Evolutionary conservation across 2,113 vertebrate species (phyloP).

Genomic region (Empidonax traillii): DNA sequence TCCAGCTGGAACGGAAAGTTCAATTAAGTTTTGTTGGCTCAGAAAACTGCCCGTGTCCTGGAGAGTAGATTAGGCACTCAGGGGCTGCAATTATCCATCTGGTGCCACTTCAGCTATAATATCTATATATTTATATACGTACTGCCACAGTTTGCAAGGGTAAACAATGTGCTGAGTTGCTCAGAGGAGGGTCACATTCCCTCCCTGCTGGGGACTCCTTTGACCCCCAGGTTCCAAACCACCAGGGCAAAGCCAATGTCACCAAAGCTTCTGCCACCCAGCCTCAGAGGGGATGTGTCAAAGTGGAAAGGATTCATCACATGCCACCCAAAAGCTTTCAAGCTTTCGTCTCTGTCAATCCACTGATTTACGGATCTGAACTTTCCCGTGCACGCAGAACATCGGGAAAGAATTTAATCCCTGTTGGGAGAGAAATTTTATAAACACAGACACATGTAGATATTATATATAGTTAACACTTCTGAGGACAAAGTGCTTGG

Average conservation of each 20-base stretch:
- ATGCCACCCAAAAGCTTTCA: not conserved
- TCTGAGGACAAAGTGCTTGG: conserved; percentile 65
- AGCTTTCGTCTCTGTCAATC: conserved; percentile 34
- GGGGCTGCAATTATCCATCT: conserved; percentile 82
- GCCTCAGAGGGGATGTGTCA: not conserved
- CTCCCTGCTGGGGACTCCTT: not conserved
- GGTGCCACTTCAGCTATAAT: conserved; percentile 75
- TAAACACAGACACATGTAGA: not conserved
- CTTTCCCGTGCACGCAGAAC: conserved; percentile 8
- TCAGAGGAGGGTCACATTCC: not conserved
- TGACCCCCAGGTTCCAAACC: not conserved
- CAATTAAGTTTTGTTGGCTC: conserved; percentile 85
- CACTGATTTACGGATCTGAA: conserved; percentile 54
- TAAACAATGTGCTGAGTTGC: conserved; percentile 10
- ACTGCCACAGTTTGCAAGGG: conserved; percentile 20
- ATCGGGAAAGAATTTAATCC: conserved; percentile 67
- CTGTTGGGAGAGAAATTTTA: conserved; percentile 42
- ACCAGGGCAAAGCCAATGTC: not conserved
- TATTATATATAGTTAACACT: conserved; percentile 71
- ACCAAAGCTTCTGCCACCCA: not conserved
- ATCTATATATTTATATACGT: conserved; percentile 71
- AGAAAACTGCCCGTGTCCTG: conserved; percentile 78
- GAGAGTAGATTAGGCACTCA: conserved; percentile 81
- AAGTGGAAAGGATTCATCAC: conserved; percentile 21
- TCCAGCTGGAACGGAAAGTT: conserved; percentile 82